phyloP scores from a whole-genome alignment of 2,113 vertebrate genomes.

The Prunella himalayana region DNA sequence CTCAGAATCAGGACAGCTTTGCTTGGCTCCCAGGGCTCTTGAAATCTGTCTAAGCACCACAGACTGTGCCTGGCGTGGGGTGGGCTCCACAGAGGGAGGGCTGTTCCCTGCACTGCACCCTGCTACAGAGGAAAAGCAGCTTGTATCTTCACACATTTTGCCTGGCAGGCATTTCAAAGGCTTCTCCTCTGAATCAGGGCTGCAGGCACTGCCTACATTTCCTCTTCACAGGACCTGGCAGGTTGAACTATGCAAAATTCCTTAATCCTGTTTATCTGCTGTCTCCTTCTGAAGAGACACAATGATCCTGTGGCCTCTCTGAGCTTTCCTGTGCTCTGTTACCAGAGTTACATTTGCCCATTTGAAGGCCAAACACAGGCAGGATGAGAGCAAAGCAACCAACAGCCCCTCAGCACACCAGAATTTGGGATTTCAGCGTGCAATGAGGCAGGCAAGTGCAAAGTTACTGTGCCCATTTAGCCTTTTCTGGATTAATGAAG shows the following conservation, averaged over 20 bases:
- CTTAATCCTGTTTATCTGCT: slow-evolving; percentile 52
- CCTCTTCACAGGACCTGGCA: slow-evolving; percentile 23
- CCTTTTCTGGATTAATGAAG: not conserved
- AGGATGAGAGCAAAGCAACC: not conserved
- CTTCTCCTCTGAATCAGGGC: slow-evolving; percentile 16
- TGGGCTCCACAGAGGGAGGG: not conserved
- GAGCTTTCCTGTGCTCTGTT: not conserved
- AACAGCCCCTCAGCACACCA: not conserved
- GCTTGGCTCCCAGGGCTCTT: not conserved
- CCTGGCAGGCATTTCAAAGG: slow-evolving; percentile 52
- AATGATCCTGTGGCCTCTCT: not conserved
- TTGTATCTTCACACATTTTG: not conserved
- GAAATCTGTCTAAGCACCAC: accelerated
- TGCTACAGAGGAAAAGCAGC: not conserved
- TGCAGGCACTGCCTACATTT: slow-evolving; percentile 42
- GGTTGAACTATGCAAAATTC: slow-evolving; percentile 27
- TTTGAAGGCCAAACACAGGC: not conserved
- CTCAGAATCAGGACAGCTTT: not conserved
- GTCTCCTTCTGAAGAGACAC: not conserved
- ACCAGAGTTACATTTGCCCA: not conserved
- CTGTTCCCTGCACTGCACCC: not conserved
- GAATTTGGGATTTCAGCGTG: not conserved
- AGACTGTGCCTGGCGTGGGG: not conserved
- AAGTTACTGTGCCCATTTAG: not conserved
- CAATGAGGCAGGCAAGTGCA: not conserved